phyloP scores from a whole-genome alignment of 2,888 invertebrate genomes.

The Melitaea athalia region DNA sequence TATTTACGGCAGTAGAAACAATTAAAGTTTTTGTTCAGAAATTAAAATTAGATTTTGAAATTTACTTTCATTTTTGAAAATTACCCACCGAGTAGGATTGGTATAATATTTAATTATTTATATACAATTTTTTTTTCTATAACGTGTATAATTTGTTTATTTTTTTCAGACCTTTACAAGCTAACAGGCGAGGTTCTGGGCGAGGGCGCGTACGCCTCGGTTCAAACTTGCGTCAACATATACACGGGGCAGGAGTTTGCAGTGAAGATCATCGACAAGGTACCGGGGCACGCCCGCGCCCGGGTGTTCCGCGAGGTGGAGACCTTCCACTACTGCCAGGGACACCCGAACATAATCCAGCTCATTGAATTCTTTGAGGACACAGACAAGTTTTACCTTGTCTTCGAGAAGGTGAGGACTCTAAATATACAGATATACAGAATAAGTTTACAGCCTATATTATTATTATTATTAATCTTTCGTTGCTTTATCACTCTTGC shows the following conservation, averaged over 20 bases:
- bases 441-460: too few relatives aligned
- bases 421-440: too few relatives aligned
- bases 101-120: too few relatives aligned
- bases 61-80: too few relatives aligned
- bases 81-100: too few relatives aligned
- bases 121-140: neutral
- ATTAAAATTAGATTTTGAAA: too few relatives aligned
- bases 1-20: too few relatives aligned
- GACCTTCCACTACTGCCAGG: conserved; percentile 99
- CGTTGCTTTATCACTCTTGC: too few relatives aligned
- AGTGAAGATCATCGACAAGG: conserved; percentile 98
- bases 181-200: conserved; percentile 97
- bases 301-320: conserved; percentile 99
- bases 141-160: conserved; percentile 14
- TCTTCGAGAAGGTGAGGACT: conserved; percentile 93
- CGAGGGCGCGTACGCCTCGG: conserved; percentile 98
- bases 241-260: conserved; percentile 97
- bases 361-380: conserved; percentile 98
- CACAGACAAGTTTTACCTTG: conserved; percentile 97
- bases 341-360: conserved; percentile 98
- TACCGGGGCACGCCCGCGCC: conserved; percentile 95
- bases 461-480: too few relatives aligned
- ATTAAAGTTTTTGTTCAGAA: too few relatives aligned
- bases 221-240: conserved; percentile 95
- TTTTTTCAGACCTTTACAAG: conserved; percentile 92